Base-by-base conservation (phyloP, 2,888 invertebrate genomes). In the Hypena proboscidalis region DNA sequence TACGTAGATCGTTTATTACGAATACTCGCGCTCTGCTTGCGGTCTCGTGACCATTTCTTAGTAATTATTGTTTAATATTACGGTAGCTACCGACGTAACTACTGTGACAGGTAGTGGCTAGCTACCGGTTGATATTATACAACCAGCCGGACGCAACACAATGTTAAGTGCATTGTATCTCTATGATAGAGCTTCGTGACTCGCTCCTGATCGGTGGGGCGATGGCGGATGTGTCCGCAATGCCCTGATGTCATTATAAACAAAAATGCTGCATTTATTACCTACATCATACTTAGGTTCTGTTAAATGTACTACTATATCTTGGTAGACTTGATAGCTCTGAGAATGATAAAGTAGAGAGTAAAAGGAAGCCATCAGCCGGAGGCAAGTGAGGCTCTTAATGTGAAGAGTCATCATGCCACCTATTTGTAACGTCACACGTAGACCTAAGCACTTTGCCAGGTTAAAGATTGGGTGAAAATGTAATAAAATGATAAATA, bases 131-230 rank as follows among this genome's bases (percentile, higher is more conserved):
- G 65, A 70, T 70, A 84, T 88, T 87, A 87, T 84, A 85, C 85
- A 88, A 88, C 62, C 54, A 88, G 82, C 82, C 87, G 86, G 88
- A 88, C 83, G 69, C 80, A 73, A 70, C 77, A 84, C 83, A 86
- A 80, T 84, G 80, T 77, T 79, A 74, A 77, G 73, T 77, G 76
- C 77, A 80, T 78, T 83, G 69, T 68, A 70, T 69, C 70, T 70
- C 64, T 68, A 63, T 52, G 48, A 51, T 60, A 56, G 58, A 61
- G 61, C 70, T 71, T 80, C 86, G 85, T 86, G 85, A 85, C 85
- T 72, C 54, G 80, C 69, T 73, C 68, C 70, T 69, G 71, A 63
- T 68, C 60, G 53, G 48, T n/a, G n/a, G 62, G 49, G 46, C 58
- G 71, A 68, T 74, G 49, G 72, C 81, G 80, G 80, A 76, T 72